These are phyloP conservation scores for Hymenochirus boettgeri DNA, from an alignment of 2,113 vertebrate species.

Conservation along the genomic window DNA sequence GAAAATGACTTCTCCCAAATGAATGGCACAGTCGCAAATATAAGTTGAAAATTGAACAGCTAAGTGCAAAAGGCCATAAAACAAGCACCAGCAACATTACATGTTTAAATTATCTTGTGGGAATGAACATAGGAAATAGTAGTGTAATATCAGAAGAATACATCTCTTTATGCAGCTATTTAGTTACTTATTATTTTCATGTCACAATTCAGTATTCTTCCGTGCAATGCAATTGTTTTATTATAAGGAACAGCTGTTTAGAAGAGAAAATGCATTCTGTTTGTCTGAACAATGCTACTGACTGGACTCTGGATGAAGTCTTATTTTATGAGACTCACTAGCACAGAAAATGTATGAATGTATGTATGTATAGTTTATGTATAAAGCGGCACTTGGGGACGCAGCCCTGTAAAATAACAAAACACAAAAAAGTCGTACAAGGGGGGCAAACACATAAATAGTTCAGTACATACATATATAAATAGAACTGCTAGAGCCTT, in stretches of 20 bases:
- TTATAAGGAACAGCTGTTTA: conserved; percentile 47
- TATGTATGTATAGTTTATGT: too few relatives aligned
- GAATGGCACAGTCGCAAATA: conserved; percentile 71
- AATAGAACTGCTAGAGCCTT: too few relatives aligned
- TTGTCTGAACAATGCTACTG: conserved; percentile 54
- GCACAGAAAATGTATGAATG: conserved; percentile 16
- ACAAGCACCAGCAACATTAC: conserved; percentile 56
- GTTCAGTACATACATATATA: too few relatives aligned
- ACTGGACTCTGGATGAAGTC: conserved; percentile 55
- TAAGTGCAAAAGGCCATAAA: conserved; percentile 65
- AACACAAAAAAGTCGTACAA: too few relatives aligned
- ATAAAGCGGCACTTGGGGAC: too few relatives aligned
- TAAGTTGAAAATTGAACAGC: conserved; percentile 64
- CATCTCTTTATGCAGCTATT: conserved; percentile 35
- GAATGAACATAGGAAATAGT: conserved; percentile 54
- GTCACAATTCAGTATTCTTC: conserved; percentile 41
- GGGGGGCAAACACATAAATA: too few relatives aligned
- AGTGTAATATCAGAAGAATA: conserved; percentile 48
- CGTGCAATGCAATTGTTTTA: conserved; percentile 48
- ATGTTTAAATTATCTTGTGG: conserved; percentile 62
- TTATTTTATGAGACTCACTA: conserved; percentile 6
- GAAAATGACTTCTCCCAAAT: conserved; percentile 77
- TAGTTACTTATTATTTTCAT: conserved; percentile 29
- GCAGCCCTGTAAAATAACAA: too few relatives aligned
- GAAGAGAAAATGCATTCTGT: conserved; percentile 49